These are phyloP conservation scores for Ceratotherium simum DNA, from an alignment of 2,113 vertebrate genomes.

Conservation along the genomic window DNA sequence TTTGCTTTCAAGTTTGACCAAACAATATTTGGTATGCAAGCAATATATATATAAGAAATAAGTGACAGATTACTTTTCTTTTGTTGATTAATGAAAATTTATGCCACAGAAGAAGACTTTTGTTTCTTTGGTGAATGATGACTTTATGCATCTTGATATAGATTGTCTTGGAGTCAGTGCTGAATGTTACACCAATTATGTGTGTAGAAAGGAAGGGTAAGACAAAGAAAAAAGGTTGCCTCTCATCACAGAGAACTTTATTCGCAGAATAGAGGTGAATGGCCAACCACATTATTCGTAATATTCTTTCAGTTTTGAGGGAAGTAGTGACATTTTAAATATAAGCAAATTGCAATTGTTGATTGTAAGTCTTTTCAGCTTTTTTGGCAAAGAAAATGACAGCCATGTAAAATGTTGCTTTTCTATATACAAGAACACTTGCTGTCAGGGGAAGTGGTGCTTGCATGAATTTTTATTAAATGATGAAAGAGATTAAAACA, in stretches of 20 bases:
- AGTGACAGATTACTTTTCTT: not conserved
- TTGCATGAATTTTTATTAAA: constrained; percentile 17
- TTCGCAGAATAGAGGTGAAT: not conserved
- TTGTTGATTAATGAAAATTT: not conserved
- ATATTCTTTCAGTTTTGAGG: not conserved
- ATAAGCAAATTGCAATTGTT: not conserved
- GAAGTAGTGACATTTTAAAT: not conserved
- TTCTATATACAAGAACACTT: not conserved
- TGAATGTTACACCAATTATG: not conserved
- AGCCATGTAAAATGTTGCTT: not conserved
- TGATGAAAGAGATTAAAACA: not conserved
- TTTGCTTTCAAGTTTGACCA: constrained; percentile 44
- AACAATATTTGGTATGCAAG: not conserved
- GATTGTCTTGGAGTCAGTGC: not conserved
- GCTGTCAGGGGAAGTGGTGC: not conserved
- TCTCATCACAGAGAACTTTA: not conserved
- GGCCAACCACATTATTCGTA: not conserved
- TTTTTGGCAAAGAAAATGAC: constrained; percentile 18
- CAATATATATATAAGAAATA: not conserved
- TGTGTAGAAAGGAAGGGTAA: not conserved
- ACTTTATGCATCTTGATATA: not conserved
- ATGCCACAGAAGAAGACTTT: not conserved
- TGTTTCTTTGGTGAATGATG: not conserved
- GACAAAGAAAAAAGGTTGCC: not conserved
- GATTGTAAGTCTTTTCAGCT: not conserved